A percentile compares a stretch with the other conserved stretches of the same genome.
Conservation (phyloP, 2,888 invertebrate genomes). For the Limnephilus marmoratus region DNA sequence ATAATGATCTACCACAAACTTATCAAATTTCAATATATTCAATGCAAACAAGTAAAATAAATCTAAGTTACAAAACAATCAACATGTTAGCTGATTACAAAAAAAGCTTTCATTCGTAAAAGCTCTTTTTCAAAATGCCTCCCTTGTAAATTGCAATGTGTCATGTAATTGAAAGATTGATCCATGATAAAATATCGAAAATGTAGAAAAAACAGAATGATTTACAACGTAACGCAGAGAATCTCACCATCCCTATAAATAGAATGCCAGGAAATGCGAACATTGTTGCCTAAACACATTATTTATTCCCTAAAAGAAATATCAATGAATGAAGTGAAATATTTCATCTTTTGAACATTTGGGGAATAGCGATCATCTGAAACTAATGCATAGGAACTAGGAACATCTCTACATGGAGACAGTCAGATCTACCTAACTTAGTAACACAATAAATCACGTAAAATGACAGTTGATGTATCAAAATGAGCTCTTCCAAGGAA, state of each 20-base stretch:
- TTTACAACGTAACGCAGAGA: slow-evolving; percentile 14
- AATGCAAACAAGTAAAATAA: background rate
- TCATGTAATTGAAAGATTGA: slow-evolving; percentile 24
- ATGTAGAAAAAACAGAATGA: slow-evolving; percentile 31
- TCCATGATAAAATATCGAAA: slow-evolving; percentile 38
- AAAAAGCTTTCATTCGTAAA: background rate
- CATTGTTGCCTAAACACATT: slow-evolving; percentile 45
- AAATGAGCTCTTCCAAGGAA: slow-evolving; percentile 50
- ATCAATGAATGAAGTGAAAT: slow-evolving; percentile 34
- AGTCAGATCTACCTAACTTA: slow-evolving; percentile 46
- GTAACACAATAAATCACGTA: slow-evolving; percentile 60
- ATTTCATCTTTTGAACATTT: slow-evolving; percentile 39
- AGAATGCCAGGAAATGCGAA: background rate
- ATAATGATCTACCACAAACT: background rate
- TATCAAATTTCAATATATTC: background rate
- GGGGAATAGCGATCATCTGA: background rate
- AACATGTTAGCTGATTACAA: background rate
- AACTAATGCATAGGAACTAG: background rate
- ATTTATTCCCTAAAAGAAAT: slow-evolving; percentile 35
- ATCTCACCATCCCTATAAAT: slow-evolving; percentile 9
- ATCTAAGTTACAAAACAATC: background rate
- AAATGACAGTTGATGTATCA: slow-evolving; percentile 60
- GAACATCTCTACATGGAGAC: slow-evolving; percentile 20
- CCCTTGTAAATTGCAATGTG: slow-evolving; percentile 6
- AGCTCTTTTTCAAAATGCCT: background rate